These are phyloP conservation scores for Lissonota sp. DNA, from an alignment of 2,888 invertebrate species.

Conservation along the genomic window DNA sequence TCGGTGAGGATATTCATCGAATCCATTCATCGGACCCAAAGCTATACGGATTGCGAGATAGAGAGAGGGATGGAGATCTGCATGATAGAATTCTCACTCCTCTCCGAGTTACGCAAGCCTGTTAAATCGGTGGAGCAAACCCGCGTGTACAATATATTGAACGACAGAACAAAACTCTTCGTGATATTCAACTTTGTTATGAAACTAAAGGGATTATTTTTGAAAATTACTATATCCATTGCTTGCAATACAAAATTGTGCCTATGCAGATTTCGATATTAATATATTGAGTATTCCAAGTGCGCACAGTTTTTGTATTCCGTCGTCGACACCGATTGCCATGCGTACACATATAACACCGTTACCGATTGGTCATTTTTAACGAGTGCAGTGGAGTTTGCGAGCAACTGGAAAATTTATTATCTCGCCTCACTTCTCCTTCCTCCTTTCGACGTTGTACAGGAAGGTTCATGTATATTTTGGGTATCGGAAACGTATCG, in stretches of 20 bases:
- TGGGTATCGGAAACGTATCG: conserved; percentile 36
- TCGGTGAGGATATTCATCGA: conserved; percentile 24
- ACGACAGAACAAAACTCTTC: not conserved
- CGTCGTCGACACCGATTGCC: no score
- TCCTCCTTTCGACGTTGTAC: conserved; percentile 28
- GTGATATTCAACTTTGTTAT: no score
- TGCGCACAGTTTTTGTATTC: conserved; percentile 16
- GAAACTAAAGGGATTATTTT: no score
- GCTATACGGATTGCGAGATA: not conserved
- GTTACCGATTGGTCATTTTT: conserved; percentile 62
- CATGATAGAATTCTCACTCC: not conserved
- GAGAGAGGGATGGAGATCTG: conserved; percentile 7
- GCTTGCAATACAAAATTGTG: not conserved
- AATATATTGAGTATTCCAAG: conserved; percentile 1
- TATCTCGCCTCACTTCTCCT: conserved; percentile 33
- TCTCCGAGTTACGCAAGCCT: conserved; percentile 51
- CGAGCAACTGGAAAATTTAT: conserved; percentile 61
- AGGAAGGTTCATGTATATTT: conserved; percentile 10
- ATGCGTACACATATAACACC: no score
- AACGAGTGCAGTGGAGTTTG: conserved; percentile 54
- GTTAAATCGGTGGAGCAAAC: conserved; percentile 43
- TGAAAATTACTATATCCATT: not conserved
- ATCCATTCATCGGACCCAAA: conserved; percentile 39
- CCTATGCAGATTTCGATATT: no score
- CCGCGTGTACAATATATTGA: conserved; percentile 27